phyloP scores from a whole-genome alignment of 2,797 vertebrate genomes.

The Oryzias sinensis region DNA sequence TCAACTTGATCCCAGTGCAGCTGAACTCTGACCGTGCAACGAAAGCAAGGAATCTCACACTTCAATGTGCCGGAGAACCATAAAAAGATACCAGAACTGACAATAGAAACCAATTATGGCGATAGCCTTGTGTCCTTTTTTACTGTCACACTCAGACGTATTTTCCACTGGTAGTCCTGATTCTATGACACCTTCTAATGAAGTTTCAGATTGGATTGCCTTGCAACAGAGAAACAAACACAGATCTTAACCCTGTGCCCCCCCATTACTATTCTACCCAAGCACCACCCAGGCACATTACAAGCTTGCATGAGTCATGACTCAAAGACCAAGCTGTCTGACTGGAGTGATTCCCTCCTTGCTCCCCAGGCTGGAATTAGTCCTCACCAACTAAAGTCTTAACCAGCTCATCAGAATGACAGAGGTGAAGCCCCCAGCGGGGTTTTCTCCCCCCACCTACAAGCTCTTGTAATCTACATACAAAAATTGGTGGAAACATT shows the following conservation, averaged over 20 bases:
- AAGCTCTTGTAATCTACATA: conserved; percentile 51
- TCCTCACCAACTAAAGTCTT: conserved; percentile 27
- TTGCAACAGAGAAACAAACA: conserved; percentile 67
- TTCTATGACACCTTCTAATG: conserved; percentile 36
- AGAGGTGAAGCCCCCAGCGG: conserved; percentile 60
- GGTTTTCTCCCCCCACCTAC: conserved; percentile 42
- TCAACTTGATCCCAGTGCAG: conserved; percentile 21
- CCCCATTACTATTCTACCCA: conserved; percentile 1
- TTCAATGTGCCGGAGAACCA: conserved; percentile 25
- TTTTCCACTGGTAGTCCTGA: conserved; percentile 47
- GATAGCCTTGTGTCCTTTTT: conserved; percentile 31
- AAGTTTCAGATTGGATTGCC: conserved; percentile 43
- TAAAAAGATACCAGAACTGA: conserved; percentile 56
- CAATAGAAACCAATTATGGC: conserved; percentile 59
- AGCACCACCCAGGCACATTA: conserved; percentile 44
- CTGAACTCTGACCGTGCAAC: conserved; percentile 41
- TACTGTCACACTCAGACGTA: conserved; percentile 4
- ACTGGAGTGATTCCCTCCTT: conserved; percentile 46
- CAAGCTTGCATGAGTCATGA: conserved; percentile 53
- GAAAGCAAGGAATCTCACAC: conserved; percentile 51
- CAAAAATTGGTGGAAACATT: conserved; percentile 49
- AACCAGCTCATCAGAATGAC: conserved; percentile 56
- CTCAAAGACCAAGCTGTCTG: conserved; percentile 37
- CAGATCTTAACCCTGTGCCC: conserved; percentile 33
- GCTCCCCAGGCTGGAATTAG: conserved; percentile 53